Evolutionary conservation across 2,797 vertebrate genomes (phyloP).

Genomic region (Chelon auratus): DNA sequence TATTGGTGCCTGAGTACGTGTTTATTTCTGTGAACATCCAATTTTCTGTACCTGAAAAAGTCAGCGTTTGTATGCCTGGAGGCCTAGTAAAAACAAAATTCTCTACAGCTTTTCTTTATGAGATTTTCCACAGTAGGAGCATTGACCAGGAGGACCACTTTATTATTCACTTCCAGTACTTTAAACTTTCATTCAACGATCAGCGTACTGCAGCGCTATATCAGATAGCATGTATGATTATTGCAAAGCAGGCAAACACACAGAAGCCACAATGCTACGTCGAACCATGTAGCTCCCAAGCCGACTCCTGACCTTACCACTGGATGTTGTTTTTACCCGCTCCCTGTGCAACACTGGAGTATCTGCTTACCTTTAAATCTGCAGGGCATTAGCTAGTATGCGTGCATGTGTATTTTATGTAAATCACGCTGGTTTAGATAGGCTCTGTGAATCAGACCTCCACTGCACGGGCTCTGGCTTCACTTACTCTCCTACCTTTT

Average conservation of each 20-base stretch:
- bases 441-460: conserved; percentile 45
- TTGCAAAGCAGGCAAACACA: conserved; percentile 10
- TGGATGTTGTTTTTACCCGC: conserved; percentile 5
- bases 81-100: conserved; percentile 60
- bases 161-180: conserved; percentile 27
- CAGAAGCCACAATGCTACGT: background rate
- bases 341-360: conserved; percentile 3
- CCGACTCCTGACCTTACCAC: conserved; percentile 25
- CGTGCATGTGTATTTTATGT: conserved; percentile 30
- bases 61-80: conserved; percentile 38
- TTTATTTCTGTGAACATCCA: conserved; percentile 28
- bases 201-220: conserved; percentile 9
- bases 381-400: conserved; percentile 35
- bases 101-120: conserved; percentile 57
- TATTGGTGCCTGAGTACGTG: conserved; percentile 13
- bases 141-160: conserved; percentile 27
- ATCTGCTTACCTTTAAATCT: conserved; percentile 41
- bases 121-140: conserved; percentile 61
- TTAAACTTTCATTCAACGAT: conserved; percentile 26
- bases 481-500: conserved; percentile 44
- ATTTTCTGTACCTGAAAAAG: conserved; percentile 53
- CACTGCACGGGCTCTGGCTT: conserved; percentile 39
- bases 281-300: background rate
- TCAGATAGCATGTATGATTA: conserved; percentile 12
- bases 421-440: conserved; percentile 32